Evolutionary conservation across 2,113 vertebrate species (phyloP).

Genomic region (Cygnus atratus): DNA sequence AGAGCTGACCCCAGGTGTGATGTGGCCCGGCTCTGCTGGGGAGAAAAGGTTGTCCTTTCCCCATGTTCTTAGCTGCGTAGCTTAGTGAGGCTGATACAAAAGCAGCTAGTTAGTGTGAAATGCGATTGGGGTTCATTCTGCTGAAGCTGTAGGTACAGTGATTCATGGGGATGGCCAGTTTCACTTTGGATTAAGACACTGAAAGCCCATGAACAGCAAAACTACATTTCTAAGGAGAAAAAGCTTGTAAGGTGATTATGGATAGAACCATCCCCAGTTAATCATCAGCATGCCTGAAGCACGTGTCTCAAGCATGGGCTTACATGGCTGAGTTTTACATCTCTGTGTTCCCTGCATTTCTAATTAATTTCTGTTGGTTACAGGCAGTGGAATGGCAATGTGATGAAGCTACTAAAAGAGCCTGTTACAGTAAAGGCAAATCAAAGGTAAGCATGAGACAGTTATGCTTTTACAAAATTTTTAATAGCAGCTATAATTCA

Average conservation of each 20-base stretch:
- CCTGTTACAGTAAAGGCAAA: constrained; percentile 96
- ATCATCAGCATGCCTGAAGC: background rate
- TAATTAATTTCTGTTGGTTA: constrained; percentile 18
- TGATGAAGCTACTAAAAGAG: constrained; percentile 92
- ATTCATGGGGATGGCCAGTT: background rate
- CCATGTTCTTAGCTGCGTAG: background rate
- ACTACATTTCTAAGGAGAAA: background rate
- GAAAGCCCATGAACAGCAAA: background rate
- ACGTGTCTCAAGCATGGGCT: background rate
- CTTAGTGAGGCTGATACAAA: background rate
- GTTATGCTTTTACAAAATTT: background rate
- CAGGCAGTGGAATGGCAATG: constrained; percentile 94
- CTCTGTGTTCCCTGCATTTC: background rate
- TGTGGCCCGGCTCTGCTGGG: background rate
- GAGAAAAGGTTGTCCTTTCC: background rate
- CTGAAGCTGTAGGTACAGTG: background rate
- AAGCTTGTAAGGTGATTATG: background rate
- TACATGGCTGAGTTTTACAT: background rate
- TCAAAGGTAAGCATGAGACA: constrained; percentile 85
- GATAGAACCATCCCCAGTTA: background rate
- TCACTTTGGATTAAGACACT: background rate
- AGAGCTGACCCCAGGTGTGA: background rate
- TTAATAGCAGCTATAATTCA: background rate
- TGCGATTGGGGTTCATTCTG: background rate
- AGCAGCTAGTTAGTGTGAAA: background rate